Percentiles rank a stretch among this genome's conserved stretches.
phyloP scores from a whole-genome alignment of 2,888 invertebrate species.

The Chromoteleia sp. region DNA sequence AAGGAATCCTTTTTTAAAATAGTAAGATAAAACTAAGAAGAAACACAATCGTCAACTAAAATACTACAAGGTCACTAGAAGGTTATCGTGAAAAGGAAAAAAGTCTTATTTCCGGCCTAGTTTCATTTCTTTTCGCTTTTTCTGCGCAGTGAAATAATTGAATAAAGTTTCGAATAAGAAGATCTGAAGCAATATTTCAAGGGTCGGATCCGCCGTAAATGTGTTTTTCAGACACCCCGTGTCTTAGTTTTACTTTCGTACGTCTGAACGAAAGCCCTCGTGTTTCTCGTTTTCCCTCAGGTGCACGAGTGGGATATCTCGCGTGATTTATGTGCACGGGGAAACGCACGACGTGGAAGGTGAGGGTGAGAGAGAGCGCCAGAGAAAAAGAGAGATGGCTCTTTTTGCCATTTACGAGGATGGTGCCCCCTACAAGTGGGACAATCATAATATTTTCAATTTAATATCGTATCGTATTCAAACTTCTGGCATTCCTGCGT shows the following conservation, averaged over 20 bases:
- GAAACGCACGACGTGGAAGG: background rate
- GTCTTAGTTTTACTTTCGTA: constrained; percentile 35
- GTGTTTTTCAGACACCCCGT: constrained; percentile 33
- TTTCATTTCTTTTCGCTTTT: constrained; percentile 1
- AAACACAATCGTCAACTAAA: no score
- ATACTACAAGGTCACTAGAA: background rate
- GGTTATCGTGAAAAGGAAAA: background rate
- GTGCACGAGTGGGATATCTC: constrained; percentile 18
- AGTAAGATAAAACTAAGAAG: no score
- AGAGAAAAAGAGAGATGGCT: no score
- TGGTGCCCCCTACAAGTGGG: constrained; percentile 6
- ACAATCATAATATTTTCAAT: constrained; percentile 15
- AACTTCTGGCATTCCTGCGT: background rate
- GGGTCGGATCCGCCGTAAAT: constrained; percentile 19
- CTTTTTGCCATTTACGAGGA: background rate
- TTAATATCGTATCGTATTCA: background rate
- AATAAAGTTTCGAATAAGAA: constrained; percentile 43
- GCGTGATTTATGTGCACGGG: constrained; percentile 34
- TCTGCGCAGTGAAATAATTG: constrained; percentile 32
- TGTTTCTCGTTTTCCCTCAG: background rate
- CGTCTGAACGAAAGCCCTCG: constrained; percentile 27
- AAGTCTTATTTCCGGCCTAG: background rate
- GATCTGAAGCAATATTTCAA: constrained; percentile 48
- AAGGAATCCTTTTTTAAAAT: no score
- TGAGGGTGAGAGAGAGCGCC: no score